Base-by-base conservation (phyloP, 2,113 vertebrate species). In the Parotia lawesii region DNA sequence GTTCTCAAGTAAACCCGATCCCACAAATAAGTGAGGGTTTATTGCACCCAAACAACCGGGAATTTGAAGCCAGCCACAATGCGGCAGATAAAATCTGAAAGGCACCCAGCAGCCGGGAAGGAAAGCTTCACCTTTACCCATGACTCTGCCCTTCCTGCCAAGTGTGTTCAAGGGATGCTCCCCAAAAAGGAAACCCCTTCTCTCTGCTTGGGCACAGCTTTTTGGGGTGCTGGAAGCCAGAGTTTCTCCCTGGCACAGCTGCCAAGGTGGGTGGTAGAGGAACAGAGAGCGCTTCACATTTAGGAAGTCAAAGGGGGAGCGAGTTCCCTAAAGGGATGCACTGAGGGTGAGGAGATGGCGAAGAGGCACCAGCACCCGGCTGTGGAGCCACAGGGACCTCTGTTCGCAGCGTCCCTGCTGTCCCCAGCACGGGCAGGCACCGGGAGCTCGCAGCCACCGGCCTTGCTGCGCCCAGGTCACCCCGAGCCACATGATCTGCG, bases 401-500 rank as follows among this genome's bases (percentile, higher is more conserved):
- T 67, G 54, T 38, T 9, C 27, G 5, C 18, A 0, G 15, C 19
- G 61, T 69, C 82, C 60, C 65, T 1, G 0, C 17, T 6, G 71
- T 77, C 64, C 48, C 53, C 50, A 37, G 40, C 5, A 1, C 2
- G 8, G 38, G 12, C 8, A 25, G 33, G 22, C 29, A 7, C 69
- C 20, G 1, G 2, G 22, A 73, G 56, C 72, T 72, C 42, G 51
- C 15, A 1, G 54, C 8, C 1, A 24, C 64, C 7, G 3, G 23
- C 37, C 38, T 2, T 2, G 40, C 88, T 57, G 78, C 4, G 20
- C 65, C 85, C 89, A 65, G 85, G 86, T 96, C 95, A 95, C 91
- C 65, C 61, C 6, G 12, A 96, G 89, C 93, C 96, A 97, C 93
- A 85, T 97, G 95, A 96, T 87, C 65, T 35, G 50, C 1, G 11